These are phyloP conservation scores for Leucopsar rothschildi DNA, from an alignment of 2,113 vertebrate genomes.

Conservation along the genomic window DNA sequence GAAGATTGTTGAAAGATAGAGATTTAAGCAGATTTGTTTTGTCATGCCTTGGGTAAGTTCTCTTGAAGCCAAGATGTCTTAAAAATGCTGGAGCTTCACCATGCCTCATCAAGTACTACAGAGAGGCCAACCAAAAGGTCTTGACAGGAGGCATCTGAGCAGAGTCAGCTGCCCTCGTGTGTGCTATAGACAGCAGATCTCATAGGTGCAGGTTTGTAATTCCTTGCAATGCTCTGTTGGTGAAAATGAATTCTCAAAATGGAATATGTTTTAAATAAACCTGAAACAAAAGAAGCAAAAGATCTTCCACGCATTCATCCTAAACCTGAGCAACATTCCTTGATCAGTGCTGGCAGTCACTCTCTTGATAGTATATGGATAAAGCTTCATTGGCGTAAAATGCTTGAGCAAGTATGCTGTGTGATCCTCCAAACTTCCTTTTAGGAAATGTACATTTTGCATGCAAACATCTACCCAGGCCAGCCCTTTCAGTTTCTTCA, in stretches of 20 bases:
- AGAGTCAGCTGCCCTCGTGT: background rate
- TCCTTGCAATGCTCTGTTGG: background rate
- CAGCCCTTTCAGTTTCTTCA: background rate
- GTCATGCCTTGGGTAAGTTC: background rate
- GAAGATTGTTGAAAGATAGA: background rate
- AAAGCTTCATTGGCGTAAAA: background rate
- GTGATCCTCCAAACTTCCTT: background rate
- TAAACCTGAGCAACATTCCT: background rate
- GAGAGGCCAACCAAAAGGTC: background rate
- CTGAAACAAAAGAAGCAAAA: background rate
- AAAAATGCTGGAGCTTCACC: background rate
- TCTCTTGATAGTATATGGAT: background rate
- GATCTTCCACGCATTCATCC: rapidly evolving
- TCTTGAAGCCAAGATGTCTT: background rate
- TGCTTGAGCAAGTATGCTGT: background rate
- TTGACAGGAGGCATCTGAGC: background rate
- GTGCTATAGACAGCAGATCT: background rate
- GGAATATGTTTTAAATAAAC: background rate
- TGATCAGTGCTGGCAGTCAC: background rate
- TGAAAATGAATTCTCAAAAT: background rate
- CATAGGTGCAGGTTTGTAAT: background rate
- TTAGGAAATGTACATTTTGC: background rate
- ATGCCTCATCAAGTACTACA: background rate
- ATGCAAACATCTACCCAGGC: background rate
- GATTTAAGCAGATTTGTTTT: background rate